These are phyloP conservation scores for Eufriesea mexicana DNA, from an alignment of 1,140 invertebrate genomes.

Conservation along the genomic window DNA sequence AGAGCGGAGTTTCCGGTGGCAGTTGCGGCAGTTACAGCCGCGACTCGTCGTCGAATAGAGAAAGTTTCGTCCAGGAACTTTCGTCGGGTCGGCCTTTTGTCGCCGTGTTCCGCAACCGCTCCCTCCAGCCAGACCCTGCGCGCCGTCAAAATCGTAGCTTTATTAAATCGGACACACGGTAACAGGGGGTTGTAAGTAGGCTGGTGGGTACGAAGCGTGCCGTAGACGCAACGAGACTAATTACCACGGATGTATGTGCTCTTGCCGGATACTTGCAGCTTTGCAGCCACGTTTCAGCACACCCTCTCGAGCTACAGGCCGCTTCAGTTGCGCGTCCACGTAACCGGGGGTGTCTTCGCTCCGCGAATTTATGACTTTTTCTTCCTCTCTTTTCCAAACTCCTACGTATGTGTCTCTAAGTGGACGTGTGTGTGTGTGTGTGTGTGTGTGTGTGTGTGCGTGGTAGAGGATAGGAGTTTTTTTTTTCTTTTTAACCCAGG, in stretches of 20 bases:
- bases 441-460: background rate
- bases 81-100: background rate
- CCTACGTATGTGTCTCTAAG: too few species aligned
- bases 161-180: conserved; percentile 41
- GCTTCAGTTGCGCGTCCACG: background rate
- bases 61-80: conserved; percentile 5
- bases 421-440: background rate
- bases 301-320: conserved; percentile 1
- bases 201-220: conserved; percentile 31
- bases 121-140: background rate
- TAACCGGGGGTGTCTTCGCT: background rate
- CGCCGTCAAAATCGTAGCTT: conserved; percentile 21
- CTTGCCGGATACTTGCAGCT: conserved; percentile 13
- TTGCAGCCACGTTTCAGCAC: background rate
- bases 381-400: background rate
- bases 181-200: background rate
- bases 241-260: conserved; percentile 12
- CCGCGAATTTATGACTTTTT: conserved; percentile 20
- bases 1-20: background rate
- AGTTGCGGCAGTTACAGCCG: background rate
- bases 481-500: background rate
- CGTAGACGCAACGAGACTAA: conserved; percentile 41
- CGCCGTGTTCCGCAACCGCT: background rate
- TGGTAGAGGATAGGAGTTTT: background rate
- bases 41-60: background rate